Evolutionary conservation across 2,797 vertebrate genomes (phyloP), one percentile per base, ranked within the genome.

Genomic region (Sebastes reedi): DNA sequence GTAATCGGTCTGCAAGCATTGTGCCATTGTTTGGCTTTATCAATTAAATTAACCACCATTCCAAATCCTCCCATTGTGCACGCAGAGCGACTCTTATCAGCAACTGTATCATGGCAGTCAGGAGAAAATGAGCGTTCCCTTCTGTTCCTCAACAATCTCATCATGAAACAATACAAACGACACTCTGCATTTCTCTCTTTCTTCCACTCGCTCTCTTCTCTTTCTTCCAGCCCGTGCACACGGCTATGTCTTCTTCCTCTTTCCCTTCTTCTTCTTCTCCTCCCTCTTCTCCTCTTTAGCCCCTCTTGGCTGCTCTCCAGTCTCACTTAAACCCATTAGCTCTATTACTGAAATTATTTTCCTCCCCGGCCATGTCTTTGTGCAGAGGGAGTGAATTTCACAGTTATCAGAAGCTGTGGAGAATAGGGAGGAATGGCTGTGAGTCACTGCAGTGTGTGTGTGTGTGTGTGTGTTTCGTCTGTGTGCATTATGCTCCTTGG

Each of bases 281-380:
- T 80, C 68, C 83, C 72, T 82, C 84, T 74, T 24, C 75, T 89
- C 79, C 85, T 91, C 83, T 92, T 91, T 89, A 96, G 92, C 94
- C 90, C 92, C 81, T 92, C 85, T 94, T 97, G 97, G 96, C 95
- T 91, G 85, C 86, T 90, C 87, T 95, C 96, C 97, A 97, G 95
- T 92, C 95, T 93, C 95, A 96, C 95, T 96, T 95, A 96, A 96
- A 96, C 95, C 95, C 96, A 96, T 97, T 96, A 96, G 94, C 93
- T 95, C 95, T 97, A 96, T 97, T 96, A 96, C 94, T 95, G 94
- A 97, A 96, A 97, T 96, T 92, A 95, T 96, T 97, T 97, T 93
- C 94, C 96, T 97, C 87, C 86, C 80, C 81, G 79, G 90, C 89
- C 85, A 88, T 87, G 90, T 87, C 91, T 93, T 93, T 97, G 96